Percentiles rank a stretch among this genome's conserved stretches.
phyloP scores from a whole-genome alignment of 1,140 invertebrate genomes.

The Bombyx mandarina region DNA sequence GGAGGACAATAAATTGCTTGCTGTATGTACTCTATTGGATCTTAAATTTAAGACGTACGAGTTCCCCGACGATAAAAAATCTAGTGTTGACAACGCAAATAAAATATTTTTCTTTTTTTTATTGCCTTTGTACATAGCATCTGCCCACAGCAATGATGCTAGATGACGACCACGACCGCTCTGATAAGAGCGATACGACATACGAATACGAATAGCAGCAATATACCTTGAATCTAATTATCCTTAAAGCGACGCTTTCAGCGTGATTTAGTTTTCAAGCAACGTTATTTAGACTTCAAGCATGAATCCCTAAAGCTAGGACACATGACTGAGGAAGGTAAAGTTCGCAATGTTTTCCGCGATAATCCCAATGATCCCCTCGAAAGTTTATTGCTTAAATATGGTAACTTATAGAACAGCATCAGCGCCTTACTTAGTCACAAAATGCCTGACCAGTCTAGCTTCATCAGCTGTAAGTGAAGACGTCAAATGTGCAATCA shows the following conservation, averaged over 20 bases:
- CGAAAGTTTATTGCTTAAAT: slow-evolving; percentile 9
- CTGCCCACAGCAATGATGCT: too few relatives aligned
- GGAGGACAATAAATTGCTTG: too few relatives aligned
- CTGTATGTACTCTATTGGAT: too few relatives aligned
- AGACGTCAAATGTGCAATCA: slow-evolving; percentile 8
- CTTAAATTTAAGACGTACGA: too few relatives aligned
- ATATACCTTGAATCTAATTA: background rate
- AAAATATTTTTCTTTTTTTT: too few relatives aligned
- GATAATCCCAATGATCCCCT: slow-evolving; percentile 7
- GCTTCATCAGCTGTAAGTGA: slow-evolving; percentile 8
- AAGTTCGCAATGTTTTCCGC: slow-evolving; percentile 29
- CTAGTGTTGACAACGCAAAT: too few relatives aligned
- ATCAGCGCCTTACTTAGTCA: slow-evolving; percentile 31
- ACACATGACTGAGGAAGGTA: slow-evolving; percentile 28
- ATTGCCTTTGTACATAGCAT: too few relatives aligned
- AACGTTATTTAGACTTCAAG: slow-evolving; percentile 32
- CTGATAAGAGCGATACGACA: too few relatives aligned
- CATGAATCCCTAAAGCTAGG: slow-evolving; percentile 35
- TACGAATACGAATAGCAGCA: too few relatives aligned
- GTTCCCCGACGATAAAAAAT: too few relatives aligned
- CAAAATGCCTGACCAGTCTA: slow-evolving; percentile 27
- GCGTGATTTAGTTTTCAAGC: slow-evolving; percentile 17
- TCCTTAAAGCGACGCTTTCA: slow-evolving; percentile 11
- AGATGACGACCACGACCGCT: too few relatives aligned
- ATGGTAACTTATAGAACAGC: slow-evolving; percentile 35